A percentile compares a stretch with the other conserved stretches of the same genome.
These are phyloP conservation scores for Tetranychus piercei DNA, from an alignment of 2,888 invertebrate species.

Conservation along the genomic window DNA sequence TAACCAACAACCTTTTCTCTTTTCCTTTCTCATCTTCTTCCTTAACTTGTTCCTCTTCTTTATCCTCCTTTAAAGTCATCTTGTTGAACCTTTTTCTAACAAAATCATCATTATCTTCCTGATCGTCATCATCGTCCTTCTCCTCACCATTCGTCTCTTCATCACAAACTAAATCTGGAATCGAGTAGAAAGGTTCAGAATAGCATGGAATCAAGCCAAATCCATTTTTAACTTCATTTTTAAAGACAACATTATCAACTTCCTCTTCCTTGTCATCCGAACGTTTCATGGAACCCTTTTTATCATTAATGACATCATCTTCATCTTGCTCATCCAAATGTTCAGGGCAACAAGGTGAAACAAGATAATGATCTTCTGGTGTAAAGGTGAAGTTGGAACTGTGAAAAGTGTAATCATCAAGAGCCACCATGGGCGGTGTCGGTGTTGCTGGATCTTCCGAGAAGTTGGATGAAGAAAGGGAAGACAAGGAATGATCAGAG, in stretches of 20 bases:
- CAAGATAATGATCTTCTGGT: neutral
- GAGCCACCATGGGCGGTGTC: constrained; percentile 11
- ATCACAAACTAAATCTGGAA: neutral
- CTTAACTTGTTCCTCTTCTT: neutral
- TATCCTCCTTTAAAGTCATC: neutral
- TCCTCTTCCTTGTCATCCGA: neutral
- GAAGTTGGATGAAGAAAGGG: constrained; percentile 15
- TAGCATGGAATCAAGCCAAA: neutral
- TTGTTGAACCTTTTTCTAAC: neutral
- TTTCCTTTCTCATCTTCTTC: neutral
- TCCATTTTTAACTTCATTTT: neutral
- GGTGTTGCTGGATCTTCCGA: constrained; percentile 14
- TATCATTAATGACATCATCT: neutral
- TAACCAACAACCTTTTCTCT: too few species aligned
- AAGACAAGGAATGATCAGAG: constrained; percentile 19
- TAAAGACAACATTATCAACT: neutral
- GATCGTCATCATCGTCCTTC: neutral
- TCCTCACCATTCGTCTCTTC: neutral
- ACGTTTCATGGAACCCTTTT: neutral
- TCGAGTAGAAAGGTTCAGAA: neutral
- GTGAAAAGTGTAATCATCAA: constrained; percentile 8
- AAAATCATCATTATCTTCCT: neutral
- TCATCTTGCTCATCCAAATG: neutral
- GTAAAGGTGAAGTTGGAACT: neutral
- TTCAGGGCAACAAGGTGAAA: neutral